phyloP scores from a whole-genome alignment of 2,797 vertebrate species.

The Ispidina lecontei region DNA sequence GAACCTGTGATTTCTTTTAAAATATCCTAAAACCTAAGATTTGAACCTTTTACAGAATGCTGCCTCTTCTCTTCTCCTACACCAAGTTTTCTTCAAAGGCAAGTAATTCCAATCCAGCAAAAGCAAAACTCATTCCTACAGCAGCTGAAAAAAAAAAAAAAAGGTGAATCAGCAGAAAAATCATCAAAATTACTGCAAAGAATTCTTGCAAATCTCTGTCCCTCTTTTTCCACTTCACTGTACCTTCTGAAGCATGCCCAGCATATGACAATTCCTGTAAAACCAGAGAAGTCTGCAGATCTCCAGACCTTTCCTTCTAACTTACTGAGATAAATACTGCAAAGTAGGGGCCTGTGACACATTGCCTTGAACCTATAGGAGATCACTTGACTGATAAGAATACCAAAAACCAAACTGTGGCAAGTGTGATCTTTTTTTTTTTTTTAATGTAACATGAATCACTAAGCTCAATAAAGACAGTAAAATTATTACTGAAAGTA shows the following conservation, averaged over 20 bases:
- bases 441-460: neutral
- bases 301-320: neutral
- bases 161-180: neutral
- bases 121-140: neutral
- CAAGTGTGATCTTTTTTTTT: neutral
- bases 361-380: neutral
- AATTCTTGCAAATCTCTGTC: neutral
- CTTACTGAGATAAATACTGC: neutral
- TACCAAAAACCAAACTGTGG: neutral
- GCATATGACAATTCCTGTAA: neutral
- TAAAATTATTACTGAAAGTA: neutral
- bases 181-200: neutral
- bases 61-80: neutral
- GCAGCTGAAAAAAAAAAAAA: neutral
- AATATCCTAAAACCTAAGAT: neutral
- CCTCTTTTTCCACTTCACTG: neutral
- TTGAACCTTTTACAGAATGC: neutral
- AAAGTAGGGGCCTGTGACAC: neutral
- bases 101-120: neutral
- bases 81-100: neutral
- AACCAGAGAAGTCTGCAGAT: neutral
- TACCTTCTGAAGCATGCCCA: neutral
- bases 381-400: neutral
- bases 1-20: neutral
- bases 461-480: neutral